Evolutionary conservation across 1,140 invertebrate genomes (phyloP).

Genomic region (Condylostylus longicornis): DNA sequence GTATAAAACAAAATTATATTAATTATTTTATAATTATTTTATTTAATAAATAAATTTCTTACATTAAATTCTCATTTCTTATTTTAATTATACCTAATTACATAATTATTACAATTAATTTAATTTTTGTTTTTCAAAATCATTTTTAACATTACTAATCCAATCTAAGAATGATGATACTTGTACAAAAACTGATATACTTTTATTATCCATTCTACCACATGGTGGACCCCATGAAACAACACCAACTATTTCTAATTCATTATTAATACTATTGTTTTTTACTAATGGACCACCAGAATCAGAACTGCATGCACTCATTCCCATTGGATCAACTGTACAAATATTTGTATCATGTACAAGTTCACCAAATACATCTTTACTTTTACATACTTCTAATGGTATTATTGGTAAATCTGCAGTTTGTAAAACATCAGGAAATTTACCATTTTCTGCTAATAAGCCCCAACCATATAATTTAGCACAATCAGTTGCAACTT

Average conservation of each 20-base stretch:
- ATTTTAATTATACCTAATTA: too few species aligned
- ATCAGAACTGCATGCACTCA: conserved; percentile 47
- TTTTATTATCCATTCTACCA: conserved; percentile 43
- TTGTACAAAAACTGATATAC: conserved; percentile 56
- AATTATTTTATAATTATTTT: too few species aligned
- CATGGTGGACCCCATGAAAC: conserved; percentile 66
- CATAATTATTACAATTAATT: too few species aligned
- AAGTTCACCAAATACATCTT: conserved; percentile 10
- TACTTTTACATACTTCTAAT: conserved; percentile 21
- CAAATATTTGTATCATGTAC: conserved; percentile 38
- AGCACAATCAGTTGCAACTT: conserved; percentile 18
- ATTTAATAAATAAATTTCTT: too few species aligned
- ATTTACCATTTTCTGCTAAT: conserved; percentile 17
- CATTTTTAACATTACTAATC: conserved; percentile 14
- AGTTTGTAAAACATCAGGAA: conserved; percentile 29
- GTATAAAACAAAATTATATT: too few species aligned
- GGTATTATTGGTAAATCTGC: conserved; percentile 25
- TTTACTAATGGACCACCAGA: conserved; percentile 48
- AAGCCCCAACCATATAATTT: conserved; percentile 38
- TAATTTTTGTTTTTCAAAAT: too few species aligned
- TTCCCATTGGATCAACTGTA: conserved; percentile 41
- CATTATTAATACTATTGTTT: conserved; percentile 11
- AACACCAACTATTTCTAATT: conserved; percentile 40
- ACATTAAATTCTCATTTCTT: too few species aligned
- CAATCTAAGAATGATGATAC: conserved; percentile 41